Conservation (phyloP, 2,113 vertebrate genomes). For the Syngnathus typhle region DNA sequence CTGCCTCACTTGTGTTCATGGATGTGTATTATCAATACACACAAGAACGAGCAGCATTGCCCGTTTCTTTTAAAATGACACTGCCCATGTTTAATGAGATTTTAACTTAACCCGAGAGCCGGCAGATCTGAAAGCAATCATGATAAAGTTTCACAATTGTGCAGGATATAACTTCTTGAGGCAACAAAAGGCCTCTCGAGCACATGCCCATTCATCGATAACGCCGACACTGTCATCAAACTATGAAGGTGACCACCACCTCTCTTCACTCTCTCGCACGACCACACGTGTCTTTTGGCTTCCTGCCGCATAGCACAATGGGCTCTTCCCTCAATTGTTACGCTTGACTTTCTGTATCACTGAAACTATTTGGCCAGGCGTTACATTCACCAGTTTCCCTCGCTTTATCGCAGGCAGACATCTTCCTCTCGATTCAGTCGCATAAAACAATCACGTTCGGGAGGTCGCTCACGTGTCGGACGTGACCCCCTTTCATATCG, state of each 20-base stretch:
- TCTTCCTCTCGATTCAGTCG: conserved; percentile 48
- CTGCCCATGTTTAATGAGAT: too few species aligned
- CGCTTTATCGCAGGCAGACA: conserved; percentile 66
- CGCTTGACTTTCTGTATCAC: conserved; percentile 32
- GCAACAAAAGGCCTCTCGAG: conserved; percentile 25
- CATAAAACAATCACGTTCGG: conserved; percentile 36
- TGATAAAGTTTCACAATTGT: conserved; percentile 21
- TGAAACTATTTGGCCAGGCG: conserved; percentile 57
- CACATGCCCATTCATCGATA: neutral
- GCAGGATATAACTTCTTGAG: conserved; percentile 29
- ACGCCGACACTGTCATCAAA: conserved; percentile 9
- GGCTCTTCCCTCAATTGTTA: conserved; percentile 72
- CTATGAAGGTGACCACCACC: conserved; percentile 4
- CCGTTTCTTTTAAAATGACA: too few species aligned
- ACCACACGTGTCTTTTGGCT: conserved; percentile 20
- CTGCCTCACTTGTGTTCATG: neutral
- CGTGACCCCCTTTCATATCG: conserved; percentile 25
- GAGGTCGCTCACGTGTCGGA: conserved; percentile 44
- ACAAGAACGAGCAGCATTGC: too few species aligned
- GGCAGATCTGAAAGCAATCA: conserved; percentile 47
- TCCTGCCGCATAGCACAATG: conserved; percentile 65
- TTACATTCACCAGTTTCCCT: conserved; percentile 55
- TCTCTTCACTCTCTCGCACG: neutral
- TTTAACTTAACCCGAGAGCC: neutral
- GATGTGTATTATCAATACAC: too few species aligned